Evolutionary conservation across 1,140 invertebrate genomes (phyloP), one percentile per base, ranked within the genome.

Genomic region (Drosophila micromelanica): DNA sequence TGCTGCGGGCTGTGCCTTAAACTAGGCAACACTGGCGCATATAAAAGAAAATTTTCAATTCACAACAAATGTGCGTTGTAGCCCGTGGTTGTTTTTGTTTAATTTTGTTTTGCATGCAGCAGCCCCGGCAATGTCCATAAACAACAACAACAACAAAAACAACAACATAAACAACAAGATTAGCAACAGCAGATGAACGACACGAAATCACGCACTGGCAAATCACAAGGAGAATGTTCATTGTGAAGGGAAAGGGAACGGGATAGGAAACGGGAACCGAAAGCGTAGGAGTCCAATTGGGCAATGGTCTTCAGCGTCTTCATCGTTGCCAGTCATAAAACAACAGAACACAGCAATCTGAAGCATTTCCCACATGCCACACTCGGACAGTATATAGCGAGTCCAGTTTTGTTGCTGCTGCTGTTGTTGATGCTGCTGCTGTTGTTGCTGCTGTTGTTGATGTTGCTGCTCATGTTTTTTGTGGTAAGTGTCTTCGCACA

Each of bases 51-150:
- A 45, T 69, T 74, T 81, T 73, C 80, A 86, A 87, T 86, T 87
- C 61, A 70, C 74, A 78, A 78, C 75, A 78, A 63, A 57, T 59
- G 57, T 55, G 46, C 45, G 61, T 42, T 57, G 49, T 77, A 40
- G 81, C 81, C 81, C 51, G 64, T 81, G 80, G 82, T 65, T 86
- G 81, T 86, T 86, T 87, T 81, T 87, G 73, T 86, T 86, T 86
- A 86, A 86, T 86, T 86, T 82, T 87, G 64, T 76, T 86, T 85
- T 81, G 69, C 70, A 60, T 73, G 40, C 38, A 67, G 70, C 23
- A 67, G 70, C 23, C 46, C 20, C 12, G 32, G 45, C 63, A 65
- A 65, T 57, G 48, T 54, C 55, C 48, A 67, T 52, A 67, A 73
- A 59, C 63, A 73, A 59, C 61, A 79, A 85, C 52, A 72, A 37